These are phyloP conservation scores for Parnassius smintheus DNA, from an alignment of 2,888 invertebrate species.

Conservation along the genomic window DNA sequence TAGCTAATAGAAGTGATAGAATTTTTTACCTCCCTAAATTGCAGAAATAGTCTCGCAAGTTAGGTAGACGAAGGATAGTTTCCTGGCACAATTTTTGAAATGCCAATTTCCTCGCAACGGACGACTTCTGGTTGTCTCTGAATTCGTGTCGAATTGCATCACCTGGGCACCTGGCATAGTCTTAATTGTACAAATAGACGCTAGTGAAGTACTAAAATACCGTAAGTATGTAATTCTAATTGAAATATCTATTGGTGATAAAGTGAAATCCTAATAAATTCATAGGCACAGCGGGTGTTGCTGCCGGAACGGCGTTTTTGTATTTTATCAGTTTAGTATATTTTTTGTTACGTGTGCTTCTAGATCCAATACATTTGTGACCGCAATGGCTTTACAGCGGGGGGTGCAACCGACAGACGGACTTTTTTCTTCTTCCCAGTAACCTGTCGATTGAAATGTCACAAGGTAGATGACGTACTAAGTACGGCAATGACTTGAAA, in stretches of 20 bases:
- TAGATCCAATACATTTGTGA: conserved; percentile 74
- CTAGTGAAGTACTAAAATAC: too few relatives aligned
- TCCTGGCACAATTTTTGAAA: too few relatives aligned
- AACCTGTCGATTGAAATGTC: conserved; percentile 59
- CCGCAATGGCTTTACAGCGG: conserved; percentile 69
- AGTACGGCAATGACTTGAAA: conserved; percentile 26
- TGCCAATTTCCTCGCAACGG: too few relatives aligned
- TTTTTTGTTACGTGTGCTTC: conserved; percentile 47
- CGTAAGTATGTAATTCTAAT: conserved; percentile 15
- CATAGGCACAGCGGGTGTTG: conserved; percentile 59
- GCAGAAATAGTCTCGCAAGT: too few relatives aligned
- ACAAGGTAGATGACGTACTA: conserved; percentile 40
- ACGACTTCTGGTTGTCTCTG: too few relatives aligned
- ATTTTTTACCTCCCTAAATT: too few relatives aligned
- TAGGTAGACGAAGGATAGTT: too few relatives aligned
- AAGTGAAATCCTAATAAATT: conserved; percentile 49
- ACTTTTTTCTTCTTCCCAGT: conserved; percentile 48
- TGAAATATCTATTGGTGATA: conserved; percentile 36
- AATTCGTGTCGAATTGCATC: too few relatives aligned
- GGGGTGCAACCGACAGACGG: conserved; percentile 59
- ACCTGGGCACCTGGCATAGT: too few relatives aligned
- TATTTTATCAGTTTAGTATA: conserved; percentile 39
- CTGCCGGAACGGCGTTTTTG: conserved; percentile 50
- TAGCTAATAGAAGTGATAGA: too few relatives aligned
- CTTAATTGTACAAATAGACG: too few relatives aligned